A percentile compares a stretch with the other conserved stretches of the same genome.
These are phyloP conservation scores for Tyria jacobaeae DNA, from an alignment of 2,888 invertebrate genomes.

Conservation along the genomic window DNA sequence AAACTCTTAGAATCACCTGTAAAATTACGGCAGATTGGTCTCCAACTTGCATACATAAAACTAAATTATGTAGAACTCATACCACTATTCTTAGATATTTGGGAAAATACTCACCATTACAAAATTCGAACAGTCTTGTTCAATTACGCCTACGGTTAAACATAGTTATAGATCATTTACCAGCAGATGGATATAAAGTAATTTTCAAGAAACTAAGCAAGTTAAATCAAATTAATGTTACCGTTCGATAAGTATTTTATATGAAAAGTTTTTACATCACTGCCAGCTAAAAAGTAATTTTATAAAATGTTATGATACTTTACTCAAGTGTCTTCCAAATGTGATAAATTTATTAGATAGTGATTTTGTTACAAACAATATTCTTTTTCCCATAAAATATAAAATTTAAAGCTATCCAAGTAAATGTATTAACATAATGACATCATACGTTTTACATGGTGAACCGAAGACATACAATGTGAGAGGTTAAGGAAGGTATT, in stretches of 20 bases:
- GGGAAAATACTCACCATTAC: no score
- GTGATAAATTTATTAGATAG: slow-evolving; percentile 53
- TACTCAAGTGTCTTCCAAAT: slow-evolving; percentile 39
- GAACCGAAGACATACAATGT: slow-evolving; percentile 51
- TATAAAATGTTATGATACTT: slow-evolving; percentile 31
- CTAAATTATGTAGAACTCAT: no score
- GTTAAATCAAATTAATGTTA: slow-evolving; percentile 46
- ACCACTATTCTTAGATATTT: no score
- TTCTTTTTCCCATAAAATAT: slow-evolving; percentile 44
- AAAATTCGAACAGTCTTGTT: no score
- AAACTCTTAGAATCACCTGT: no score
- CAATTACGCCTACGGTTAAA: no score
- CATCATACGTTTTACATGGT: slow-evolving; percentile 51
- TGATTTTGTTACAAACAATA: slow-evolving; percentile 51
- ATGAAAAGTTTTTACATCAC: slow-evolving; percentile 59
- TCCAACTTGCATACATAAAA: no score
- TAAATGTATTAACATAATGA: slow-evolving; percentile 28
- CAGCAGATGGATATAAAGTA: no score
- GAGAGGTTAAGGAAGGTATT: slow-evolving; percentile 49
- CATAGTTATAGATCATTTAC: no score
- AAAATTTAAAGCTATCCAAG: slow-evolving; percentile 33
- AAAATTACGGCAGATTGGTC: no score
- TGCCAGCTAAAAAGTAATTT: slow-evolving; percentile 49
- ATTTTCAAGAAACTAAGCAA: slow-evolving; percentile 56
- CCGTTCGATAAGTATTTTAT: slow-evolving; percentile 51